These are phyloP conservation scores for Coleophora deauratella DNA, from an alignment of 2,888 invertebrate genomes.

Conservation along the genomic window DNA sequence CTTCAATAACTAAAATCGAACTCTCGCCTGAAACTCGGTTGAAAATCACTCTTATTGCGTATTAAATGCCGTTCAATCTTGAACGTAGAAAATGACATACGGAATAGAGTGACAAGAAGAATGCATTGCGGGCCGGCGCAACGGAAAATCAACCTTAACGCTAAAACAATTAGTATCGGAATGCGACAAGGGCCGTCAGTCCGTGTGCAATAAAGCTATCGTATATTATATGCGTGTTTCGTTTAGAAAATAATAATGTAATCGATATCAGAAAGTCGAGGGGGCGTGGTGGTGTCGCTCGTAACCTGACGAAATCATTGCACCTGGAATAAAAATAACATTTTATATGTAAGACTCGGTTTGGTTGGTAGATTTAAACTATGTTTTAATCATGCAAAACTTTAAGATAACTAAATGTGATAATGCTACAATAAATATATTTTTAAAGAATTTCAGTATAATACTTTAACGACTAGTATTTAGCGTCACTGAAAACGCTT, in stretches of 20 bases:
- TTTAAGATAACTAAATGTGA: too few relatives aligned
- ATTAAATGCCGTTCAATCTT: not conserved
- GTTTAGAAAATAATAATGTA: constrained; percentile 35
- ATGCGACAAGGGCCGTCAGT: constrained; percentile 53
- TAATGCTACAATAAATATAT: too few relatives aligned
- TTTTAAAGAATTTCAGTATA: too few relatives aligned
- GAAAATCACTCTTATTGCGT: constrained; percentile 11
- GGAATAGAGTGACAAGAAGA: constrained; percentile 6
- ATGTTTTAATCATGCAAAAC: too few relatives aligned
- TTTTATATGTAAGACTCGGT: too few relatives aligned
- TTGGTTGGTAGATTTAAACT: too few relatives aligned
- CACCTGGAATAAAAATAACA: too few relatives aligned
- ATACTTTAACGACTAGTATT: too few relatives aligned
- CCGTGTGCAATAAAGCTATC: constrained; percentile 60
- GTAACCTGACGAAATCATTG: constrained; percentile 11
- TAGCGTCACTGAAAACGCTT: too few relatives aligned
- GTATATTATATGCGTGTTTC: constrained; percentile 48
- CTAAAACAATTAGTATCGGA: constrained; percentile 61
- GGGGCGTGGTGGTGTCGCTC: constrained; percentile 15
- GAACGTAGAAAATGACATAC: constrained; percentile 1
- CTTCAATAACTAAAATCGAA: constrained; percentile 44
- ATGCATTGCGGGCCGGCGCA: constrained; percentile 37
- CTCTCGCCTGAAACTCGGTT: constrained; percentile 38
- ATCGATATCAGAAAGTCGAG: constrained; percentile 40
- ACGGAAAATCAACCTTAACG: constrained; percentile 56